Evolutionary conservation across 2,113 vertebrate genomes (phyloP), one percentile per base, ranked within the genome.

Genomic region (Excalfactoria chinensis): DNA sequence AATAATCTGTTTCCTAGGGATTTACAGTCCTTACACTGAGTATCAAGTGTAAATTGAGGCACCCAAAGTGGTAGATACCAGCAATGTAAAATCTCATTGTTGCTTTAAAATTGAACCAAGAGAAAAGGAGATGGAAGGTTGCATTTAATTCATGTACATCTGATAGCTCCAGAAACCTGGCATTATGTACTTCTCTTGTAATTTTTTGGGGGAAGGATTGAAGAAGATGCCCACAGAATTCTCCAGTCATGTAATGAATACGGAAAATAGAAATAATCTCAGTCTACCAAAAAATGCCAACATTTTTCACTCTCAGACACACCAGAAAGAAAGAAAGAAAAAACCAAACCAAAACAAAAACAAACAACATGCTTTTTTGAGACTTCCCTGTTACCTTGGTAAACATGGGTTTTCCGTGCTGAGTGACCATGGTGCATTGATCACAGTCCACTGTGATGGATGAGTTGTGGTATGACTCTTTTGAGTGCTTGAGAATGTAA

Each of bases 401-500:
- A 97, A 99, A 99, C 99, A 99, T 99, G 95, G 99, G 99, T 96
- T 99, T 99, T 97, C 99, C 99, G 46, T 99, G 99, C 97, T 99
- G 99, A 73, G 99, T 99, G 97, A 99, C 98, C 99, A 99, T 99
- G 95, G 98, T 99, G 95, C 99, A 99, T 97, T 99, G 99, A 97
- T 99, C 99, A 91, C 99, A 99, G 98, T 99, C 99, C 97, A 99
- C 98, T 44, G 99, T 99, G 98, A 99, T 99, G 97, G 99, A 99
- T 89, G 99, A 99, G 98, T 99, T 99, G 98, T 99, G 99, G 98
- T 99, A 99, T 63, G 99, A 99, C 96, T 99, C 99, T 98, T 99
- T 99, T 84, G 99, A 99, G 98, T 99, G 99, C 93, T 99, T 99
- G 97, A 99, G 99, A 97, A 99, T 98, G 98, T 99, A 99, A 97